Evolutionary conservation across 2,113 vertebrate species (phyloP), one percentile per base, ranked within the genome.

Genomic region (Hemichromis elongatus): DNA sequence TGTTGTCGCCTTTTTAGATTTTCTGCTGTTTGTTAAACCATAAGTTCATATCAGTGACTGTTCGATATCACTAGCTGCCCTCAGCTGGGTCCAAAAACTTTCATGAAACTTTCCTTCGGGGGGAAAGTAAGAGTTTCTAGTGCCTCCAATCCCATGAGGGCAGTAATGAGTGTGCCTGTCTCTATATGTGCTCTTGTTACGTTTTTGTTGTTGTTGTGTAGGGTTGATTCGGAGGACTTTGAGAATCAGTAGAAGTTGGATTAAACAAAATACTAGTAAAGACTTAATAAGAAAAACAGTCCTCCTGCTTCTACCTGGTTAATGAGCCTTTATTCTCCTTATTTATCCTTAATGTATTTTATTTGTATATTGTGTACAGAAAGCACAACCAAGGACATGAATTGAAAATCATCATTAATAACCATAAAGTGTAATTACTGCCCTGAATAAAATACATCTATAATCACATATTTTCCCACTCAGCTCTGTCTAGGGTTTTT

Each of bases 271-370:
- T 9, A 40, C 19, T 24, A 12, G 0, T 63, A n/a, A 63, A 12
- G 59, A 63, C n/a, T 12, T 2, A 35, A 61, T 6, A 0, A 0
- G 2, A 35, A 35, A 30, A 37, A 0, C 57, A 63, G 59, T 0
- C 6, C 11, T 0, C 4, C 35, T 40, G 11, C 61, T 42, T n/a
- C 61, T 16, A 12, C 16, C 2, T 0, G 1, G 35, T 68, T 42
- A 68, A 68, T 68, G 2, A 42, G 13, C 7, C 1, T 68, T 66
- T 35, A 5, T 66, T 9, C 11, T 8, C 5, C 13, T 21, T 0
- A 37, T 37, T 66, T 37, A 21, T 40, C 35, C 35, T 61, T 30
- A 16, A 37, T 30, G 28, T 35, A 35, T 63, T 63, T 63, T 63
- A 35, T 12, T 35, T 35, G 59, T 40, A 21, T 40, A 2, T 66